phyloP scores from a whole-genome alignment of 1,140 invertebrate genomes.

The Oedothorax gibbosus region DNA sequence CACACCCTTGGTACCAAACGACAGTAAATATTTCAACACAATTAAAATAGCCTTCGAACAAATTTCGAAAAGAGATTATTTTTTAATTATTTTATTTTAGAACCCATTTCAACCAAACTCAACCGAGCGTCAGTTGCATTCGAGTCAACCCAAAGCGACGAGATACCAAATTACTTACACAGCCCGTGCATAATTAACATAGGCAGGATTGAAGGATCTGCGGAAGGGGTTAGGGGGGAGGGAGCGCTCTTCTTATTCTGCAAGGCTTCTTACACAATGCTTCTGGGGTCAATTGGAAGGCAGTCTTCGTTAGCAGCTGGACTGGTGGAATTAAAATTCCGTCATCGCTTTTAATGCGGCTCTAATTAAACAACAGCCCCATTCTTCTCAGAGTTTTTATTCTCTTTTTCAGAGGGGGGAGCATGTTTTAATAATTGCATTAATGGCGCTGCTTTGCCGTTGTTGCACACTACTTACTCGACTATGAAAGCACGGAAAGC shows the following conservation, averaged over 20 bases:
- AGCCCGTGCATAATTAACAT: slow-evolving; percentile 60
- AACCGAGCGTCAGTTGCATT: neutral
- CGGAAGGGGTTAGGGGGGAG: neutral
- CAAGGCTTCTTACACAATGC: slow-evolving; percentile 37
- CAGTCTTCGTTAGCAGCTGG: slow-evolving; percentile 53
- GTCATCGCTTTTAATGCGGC: slow-evolving; percentile 62
- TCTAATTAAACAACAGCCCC: slow-evolving; percentile 61
- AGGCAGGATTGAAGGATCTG: slow-evolving; percentile 57
- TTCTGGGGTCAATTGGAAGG: slow-evolving; percentile 60
- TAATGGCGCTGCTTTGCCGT: slow-evolving; percentile 48
- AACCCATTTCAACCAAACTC: too few relatives aligned
- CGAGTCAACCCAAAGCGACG: neutral
- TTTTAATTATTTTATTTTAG: too few relatives aligned
- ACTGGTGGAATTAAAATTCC: slow-evolving; percentile 61
- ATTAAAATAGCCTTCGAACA: too few relatives aligned
- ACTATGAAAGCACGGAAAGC: slow-evolving; percentile 49
- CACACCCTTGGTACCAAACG: too few relatives aligned
- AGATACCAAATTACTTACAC: slow-evolving; percentile 60
- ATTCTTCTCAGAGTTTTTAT: slow-evolving; percentile 59
- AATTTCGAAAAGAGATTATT: too few relatives aligned
- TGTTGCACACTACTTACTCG: slow-evolving; percentile 51
- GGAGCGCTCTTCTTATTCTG: slow-evolving; percentile 34
- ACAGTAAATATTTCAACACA: too few relatives aligned
- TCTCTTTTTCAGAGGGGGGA: slow-evolving; percentile 48
- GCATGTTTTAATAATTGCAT: slow-evolving; percentile 62